Percentiles rank a stretch among this genome's conserved stretches.
These are phyloP conservation scores for Anaspis maculata DNA, from an alignment of 2,888 invertebrate genomes.

Conservation along the genomic window DNA sequence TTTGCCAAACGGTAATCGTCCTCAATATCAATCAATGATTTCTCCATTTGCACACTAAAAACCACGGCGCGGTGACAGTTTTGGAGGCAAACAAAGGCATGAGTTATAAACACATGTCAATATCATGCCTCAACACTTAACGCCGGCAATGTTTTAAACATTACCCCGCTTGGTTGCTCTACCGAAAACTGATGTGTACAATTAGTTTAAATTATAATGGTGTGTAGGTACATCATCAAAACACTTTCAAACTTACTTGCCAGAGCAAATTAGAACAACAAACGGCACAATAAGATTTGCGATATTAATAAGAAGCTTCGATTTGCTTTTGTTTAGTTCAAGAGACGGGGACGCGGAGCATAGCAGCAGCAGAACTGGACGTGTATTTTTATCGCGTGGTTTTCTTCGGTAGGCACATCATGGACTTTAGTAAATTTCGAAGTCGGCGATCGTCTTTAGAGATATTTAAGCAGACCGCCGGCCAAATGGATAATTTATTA, in stretches of 20 bases:
- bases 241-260: too few relatives aligned
- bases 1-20: too few relatives aligned
- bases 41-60: too few relatives aligned
- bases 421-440: conserved; percentile 29
- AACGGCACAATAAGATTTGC: too few relatives aligned
- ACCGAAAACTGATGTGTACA: conserved; percentile 9
- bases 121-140: conserved; percentile 13
- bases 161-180: conserved; percentile 16
- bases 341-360: too few relatives aligned
- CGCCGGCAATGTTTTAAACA: conserved; percentile 12
- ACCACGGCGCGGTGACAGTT: too few relatives aligned
- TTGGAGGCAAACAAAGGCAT: conserved; percentile 1
- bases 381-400: background rate
- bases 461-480: conserved; percentile 28
- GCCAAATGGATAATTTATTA: conserved; percentile 30
- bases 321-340: too few relatives aligned
- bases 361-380: background rate
- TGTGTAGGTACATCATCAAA: too few relatives aligned
- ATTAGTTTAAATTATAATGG: background rate
- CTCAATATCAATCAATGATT: too few relatives aligned
- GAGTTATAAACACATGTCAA: conserved; percentile 9
- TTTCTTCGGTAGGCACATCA: conserved; percentile 15
- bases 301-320: background rate
- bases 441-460: conserved; percentile 31
- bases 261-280: too few relatives aligned